phyloP scores from a whole-genome alignment of 2,888 invertebrate species.

The Orchestes rusci region DNA sequence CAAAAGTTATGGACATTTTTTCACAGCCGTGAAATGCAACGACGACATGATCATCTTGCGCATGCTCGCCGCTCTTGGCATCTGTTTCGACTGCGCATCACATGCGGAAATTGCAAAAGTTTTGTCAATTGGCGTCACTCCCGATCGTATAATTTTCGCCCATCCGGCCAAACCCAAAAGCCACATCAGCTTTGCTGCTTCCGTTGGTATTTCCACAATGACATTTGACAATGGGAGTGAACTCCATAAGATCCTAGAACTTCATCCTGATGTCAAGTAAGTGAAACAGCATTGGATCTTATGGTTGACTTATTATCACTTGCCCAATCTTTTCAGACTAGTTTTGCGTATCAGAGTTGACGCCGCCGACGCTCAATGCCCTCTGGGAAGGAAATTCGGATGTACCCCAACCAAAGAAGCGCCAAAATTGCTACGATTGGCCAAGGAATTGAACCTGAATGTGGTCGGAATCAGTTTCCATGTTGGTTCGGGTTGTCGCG shows the following conservation, averaged over 20 bases:
- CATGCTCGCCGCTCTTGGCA: slow-evolving; percentile 79
- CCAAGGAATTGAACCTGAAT: slow-evolving; percentile 68
- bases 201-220: slow-evolving; percentile 70
- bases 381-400: slow-evolving; percentile 91
- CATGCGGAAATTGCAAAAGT: slow-evolving; percentile 86
- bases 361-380: slow-evolving; percentile 77
- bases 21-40: slow-evolving; percentile 97
- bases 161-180: slow-evolving; percentile 93
- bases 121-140: slow-evolving; percentile 63
- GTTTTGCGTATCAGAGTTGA: slow-evolving; percentile 86
- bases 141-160: slow-evolving; percentile 86
- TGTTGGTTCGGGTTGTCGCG: slow-evolving; percentile 84
- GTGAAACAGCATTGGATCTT: too few species aligned
- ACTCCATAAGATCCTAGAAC: slow-evolving; percentile 78
- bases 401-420: slow-evolving; percentile 74
- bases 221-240: slow-evolving; percentile 94
- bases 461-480: slow-evolving; percentile 83
- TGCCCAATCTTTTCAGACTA: too few species aligned
- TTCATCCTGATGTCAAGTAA: slow-evolving; percentile 71
- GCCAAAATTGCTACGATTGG: slow-evolving; percentile 64
- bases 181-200: slow-evolving; percentile 77
- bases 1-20: too few species aligned
- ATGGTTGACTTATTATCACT: too few species aligned
- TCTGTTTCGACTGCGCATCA: slow-evolving; percentile 96
- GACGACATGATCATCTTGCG: slow-evolving; percentile 76